Conservation (phyloP, 2,113 vertebrate genomes). For the Candoia aspera region DNA sequence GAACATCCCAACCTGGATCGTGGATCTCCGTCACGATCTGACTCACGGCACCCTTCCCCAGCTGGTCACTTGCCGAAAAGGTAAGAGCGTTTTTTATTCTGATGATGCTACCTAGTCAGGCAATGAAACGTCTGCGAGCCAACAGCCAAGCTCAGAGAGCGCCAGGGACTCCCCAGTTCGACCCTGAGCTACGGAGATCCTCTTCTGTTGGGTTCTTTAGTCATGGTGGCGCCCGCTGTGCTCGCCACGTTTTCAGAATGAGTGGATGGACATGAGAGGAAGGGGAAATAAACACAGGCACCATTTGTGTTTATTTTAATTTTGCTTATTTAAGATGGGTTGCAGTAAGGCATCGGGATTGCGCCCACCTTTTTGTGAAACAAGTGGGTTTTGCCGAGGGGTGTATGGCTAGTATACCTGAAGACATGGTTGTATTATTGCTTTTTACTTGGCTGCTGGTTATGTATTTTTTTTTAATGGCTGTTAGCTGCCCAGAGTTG, state of each 20-base stretch:
- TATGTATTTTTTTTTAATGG: too few species aligned
- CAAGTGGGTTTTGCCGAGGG: too few species aligned
- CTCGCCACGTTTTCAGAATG: neutral
- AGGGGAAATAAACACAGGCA: neutral
- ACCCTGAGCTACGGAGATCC: neutral
- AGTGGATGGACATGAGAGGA: neutral
- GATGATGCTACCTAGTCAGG: neutral
- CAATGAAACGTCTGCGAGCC: too few species aligned
- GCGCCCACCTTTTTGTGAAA: too few species aligned
- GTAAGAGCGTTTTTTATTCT: conserved; percentile 62
- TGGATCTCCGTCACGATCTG: conserved; percentile 90
- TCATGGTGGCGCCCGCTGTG: too few species aligned
- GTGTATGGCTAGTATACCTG: too few species aligned
- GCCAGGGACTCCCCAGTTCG: neutral
- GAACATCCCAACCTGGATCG: conserved; percentile 92
- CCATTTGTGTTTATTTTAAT: neutral
- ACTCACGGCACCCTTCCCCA: conserved; percentile 89
- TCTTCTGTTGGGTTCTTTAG: too few species aligned
- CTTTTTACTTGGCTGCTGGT: too few species aligned
- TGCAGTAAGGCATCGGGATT: neutral
- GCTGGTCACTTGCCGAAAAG: conserved; percentile 87
- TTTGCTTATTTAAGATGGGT: neutral
- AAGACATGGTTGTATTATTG: too few species aligned
- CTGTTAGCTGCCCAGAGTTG: too few species aligned
- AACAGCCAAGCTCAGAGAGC: too few species aligned